phyloP scores from a whole-genome alignment of 2,888 invertebrate species.

The Blomia tropicalis region DNA sequence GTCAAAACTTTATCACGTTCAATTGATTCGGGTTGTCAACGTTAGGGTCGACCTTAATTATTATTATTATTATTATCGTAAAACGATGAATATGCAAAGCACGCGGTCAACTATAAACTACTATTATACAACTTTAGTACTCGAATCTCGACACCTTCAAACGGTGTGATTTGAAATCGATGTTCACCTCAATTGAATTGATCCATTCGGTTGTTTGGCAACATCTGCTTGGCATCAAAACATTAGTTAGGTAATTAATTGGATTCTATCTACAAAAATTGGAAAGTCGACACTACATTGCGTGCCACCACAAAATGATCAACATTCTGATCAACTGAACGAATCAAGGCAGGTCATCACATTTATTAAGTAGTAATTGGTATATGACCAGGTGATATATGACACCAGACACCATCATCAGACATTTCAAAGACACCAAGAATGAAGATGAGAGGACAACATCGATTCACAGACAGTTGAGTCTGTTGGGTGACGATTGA shows the following conservation, averaged over 20 bases:
- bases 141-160: too few species aligned
- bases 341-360: background rate
- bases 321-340: background rate
- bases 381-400: conserved; percentile 6
- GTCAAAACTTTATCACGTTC: too few species aligned
- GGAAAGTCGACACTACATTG: background rate
- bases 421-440: background rate
- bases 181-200: too few species aligned
- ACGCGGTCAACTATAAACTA: too few species aligned
- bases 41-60: too few species aligned
- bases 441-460: background rate
- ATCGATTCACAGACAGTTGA: background rate
- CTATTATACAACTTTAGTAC: too few species aligned
- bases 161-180: too few species aligned
- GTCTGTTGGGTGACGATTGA: background rate
- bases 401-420: background rate
- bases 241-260: conserved; percentile 10
- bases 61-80: too few species aligned
- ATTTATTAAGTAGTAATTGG: conserved; percentile 4
- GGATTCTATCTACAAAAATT: background rate
- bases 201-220: background rate
- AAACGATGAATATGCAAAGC: too few species aligned
- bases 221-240: background rate
- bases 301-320: too few species aligned
- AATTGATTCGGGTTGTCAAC: too few species aligned